phyloP scores from a whole-genome alignment of 92 coral and sea anemone genomes.

The Phenganax marumi region DNA sequence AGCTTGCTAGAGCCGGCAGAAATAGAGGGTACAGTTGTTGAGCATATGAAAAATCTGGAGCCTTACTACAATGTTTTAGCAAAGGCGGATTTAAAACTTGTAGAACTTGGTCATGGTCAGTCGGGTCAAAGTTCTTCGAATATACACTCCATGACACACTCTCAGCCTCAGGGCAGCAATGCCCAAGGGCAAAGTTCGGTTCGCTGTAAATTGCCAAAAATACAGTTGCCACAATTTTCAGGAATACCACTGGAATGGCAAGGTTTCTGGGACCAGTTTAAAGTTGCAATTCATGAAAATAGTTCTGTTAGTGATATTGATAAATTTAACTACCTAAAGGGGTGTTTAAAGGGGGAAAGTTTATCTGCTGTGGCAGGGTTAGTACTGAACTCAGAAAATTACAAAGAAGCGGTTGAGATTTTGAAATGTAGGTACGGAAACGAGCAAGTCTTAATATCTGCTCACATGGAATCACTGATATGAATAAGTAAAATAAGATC shows the following conservation, averaged over 20 bases:
- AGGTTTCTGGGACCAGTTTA: slow-evolving; percentile 15
- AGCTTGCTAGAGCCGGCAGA: background rate
- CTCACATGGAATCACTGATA: background rate
- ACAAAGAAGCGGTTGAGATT: slow-evolving; percentile 27
- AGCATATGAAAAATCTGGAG: slow-evolving; percentile 17
- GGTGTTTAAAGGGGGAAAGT: background rate
- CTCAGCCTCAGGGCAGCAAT: too few relatives aligned
- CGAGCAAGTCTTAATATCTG: too few relatives aligned
- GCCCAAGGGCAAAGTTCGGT: too few relatives aligned
- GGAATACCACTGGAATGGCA: slow-evolving; percentile 4
- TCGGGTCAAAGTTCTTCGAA: background rate
- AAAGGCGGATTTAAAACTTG: background rate
- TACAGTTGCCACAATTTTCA: background rate
- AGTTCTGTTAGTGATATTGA: background rate
- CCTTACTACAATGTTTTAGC: background rate
- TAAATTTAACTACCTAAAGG: slow-evolving; percentile 15
- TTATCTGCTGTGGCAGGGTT: slow-evolving; percentile 56
- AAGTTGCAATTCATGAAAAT: background rate
- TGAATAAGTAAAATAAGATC: background rate
- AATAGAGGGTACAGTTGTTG: background rate
- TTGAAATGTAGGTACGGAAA: too few relatives aligned
- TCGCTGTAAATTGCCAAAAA: slow-evolving; percentile 10
- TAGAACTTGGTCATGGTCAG: too few relatives aligned
- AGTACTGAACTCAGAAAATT: slow-evolving; percentile 23
- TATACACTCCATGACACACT: background rate